These are phyloP conservation scores for Drosophila dunni DNA, from an alignment of 1,140 invertebrate species.

Conservation along the genomic window DNA sequence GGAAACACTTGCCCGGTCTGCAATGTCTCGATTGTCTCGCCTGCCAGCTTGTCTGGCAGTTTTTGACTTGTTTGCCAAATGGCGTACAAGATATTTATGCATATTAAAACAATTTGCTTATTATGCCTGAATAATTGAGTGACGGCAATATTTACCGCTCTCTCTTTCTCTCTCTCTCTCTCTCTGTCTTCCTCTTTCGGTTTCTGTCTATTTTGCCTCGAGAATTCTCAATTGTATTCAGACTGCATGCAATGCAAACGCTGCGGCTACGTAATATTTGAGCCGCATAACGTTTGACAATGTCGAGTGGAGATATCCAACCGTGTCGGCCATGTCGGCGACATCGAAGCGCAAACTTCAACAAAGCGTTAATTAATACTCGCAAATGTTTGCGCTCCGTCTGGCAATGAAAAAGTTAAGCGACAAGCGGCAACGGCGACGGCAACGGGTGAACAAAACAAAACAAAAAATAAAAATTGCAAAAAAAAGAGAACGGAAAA, in stretches of 20 bases:
- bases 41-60: slow-evolving; percentile 74
- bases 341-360: slow-evolving; percentile 81
- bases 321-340: slow-evolving; percentile 51
- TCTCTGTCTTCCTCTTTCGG: too few species aligned
- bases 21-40: slow-evolving; percentile 34
- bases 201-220: neutral
- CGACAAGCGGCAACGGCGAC: slow-evolving; percentile 43
- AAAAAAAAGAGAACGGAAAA: slow-evolving; percentile 23
- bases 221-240: neutral
- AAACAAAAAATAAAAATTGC: slow-evolving; percentile 9
- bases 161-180: neutral
- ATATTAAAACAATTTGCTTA: slow-evolving; percentile 84
- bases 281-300: slow-evolving; percentile 47
- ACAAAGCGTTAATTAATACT: slow-evolving; percentile 84
- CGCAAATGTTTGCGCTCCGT: slow-evolving; percentile 81
- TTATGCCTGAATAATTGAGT: slow-evolving; percentile 83
- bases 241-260: slow-evolving; percentile 39
- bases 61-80: slow-evolving; percentile 82
- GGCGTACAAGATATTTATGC: slow-evolving; percentile 83
- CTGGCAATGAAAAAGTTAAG: slow-evolving; percentile 83
- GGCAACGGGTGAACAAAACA: slow-evolving; percentile 51
- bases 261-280: slow-evolving; percentile 76
- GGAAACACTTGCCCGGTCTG: neutral
- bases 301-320: slow-evolving; percentile 29
- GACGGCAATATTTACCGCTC: slow-evolving; percentile 30